Percentiles rank a stretch among this genome's conserved stretches.
Conservation (phyloP, 1,140 invertebrate genomes). For the Ceratitis capitata region DNA sequence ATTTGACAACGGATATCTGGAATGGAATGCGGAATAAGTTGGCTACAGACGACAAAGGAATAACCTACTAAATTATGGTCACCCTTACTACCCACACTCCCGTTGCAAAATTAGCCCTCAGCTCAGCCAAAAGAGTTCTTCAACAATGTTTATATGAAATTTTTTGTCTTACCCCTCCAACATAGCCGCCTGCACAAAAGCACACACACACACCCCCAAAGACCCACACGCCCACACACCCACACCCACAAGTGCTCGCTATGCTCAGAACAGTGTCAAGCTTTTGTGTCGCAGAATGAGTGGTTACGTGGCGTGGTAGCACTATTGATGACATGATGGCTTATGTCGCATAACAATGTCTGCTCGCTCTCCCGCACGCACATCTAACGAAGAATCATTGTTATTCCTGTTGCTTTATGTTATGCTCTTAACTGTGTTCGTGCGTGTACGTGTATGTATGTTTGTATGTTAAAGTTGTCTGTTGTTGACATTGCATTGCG, state of each 20-base stretch:
- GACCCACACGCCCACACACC: no score
- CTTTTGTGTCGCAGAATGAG: neutral
- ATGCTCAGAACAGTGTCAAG: neutral
- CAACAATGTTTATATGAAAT: neutral
- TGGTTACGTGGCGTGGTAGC: neutral
- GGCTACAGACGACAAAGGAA: neutral
- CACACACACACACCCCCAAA: no score
- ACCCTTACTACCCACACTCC: neutral
- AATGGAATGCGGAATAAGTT: neutral
- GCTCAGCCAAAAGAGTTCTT: neutral
- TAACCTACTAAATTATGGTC: neutral
- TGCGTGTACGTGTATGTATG: neutral
- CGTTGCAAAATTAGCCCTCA: neutral
- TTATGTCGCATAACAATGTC: slow-evolving; percentile 24
- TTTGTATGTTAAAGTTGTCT: neutral
- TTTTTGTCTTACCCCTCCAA: neutral
- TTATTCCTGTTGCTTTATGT: neutral
- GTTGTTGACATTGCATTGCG: slow-evolving; percentile 29
- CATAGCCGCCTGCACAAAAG: neutral
- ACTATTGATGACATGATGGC: slow-evolving; percentile 31
- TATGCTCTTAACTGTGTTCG: neutral
- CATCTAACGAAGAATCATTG: neutral
- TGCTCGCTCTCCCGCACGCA: neutral
- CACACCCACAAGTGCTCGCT: neutral
- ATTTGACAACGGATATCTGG: neutral